Conservation (phyloP, 1,140 invertebrate species). For the Drosophila watanabei region DNA sequence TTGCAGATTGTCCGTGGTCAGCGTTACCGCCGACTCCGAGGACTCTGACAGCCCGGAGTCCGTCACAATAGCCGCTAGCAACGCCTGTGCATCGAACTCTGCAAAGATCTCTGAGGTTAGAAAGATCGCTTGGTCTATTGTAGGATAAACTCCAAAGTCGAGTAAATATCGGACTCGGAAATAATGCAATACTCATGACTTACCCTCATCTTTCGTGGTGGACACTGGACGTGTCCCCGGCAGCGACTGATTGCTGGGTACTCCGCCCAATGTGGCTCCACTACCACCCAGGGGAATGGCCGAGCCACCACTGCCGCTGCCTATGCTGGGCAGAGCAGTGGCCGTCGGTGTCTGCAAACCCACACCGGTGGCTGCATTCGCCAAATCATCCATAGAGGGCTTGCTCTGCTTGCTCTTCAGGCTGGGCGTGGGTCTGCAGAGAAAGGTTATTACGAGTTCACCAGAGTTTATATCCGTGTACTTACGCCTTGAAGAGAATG, state of each 20-base stretch:
- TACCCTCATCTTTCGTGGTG: constrained; percentile 88
- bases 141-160: background rate
- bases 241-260: constrained; percentile 58
- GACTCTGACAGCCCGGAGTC: constrained; percentile 84
- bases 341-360: constrained; percentile 81
- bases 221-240: constrained; percentile 74
- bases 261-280: constrained; percentile 74
- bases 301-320: constrained; percentile 61
- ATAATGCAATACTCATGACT: too few species aligned
- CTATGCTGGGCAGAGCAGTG: constrained; percentile 67
- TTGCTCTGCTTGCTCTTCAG: constrained; percentile 88
- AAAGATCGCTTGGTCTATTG: background rate
- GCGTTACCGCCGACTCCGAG: constrained; percentile 77
- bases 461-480: constrained; percentile 35
- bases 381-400: constrained; percentile 75
- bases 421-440: constrained; percentile 89
- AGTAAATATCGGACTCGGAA: too few species aligned
- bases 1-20: constrained; percentile 76
- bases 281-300: constrained; percentile 83
- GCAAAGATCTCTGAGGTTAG: constrained; percentile 61
- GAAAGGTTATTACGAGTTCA: constrained; percentile 6
- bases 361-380: constrained; percentile 81
- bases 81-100: constrained; percentile 85
- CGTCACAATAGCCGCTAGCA: constrained; percentile 80
- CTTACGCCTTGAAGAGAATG: constrained; percentile 99